A percentile compares a stretch with the other conserved stretches of the same genome.
Conservation (phyloP, 1,140 invertebrate species). For the Telenomus remus region DNA sequence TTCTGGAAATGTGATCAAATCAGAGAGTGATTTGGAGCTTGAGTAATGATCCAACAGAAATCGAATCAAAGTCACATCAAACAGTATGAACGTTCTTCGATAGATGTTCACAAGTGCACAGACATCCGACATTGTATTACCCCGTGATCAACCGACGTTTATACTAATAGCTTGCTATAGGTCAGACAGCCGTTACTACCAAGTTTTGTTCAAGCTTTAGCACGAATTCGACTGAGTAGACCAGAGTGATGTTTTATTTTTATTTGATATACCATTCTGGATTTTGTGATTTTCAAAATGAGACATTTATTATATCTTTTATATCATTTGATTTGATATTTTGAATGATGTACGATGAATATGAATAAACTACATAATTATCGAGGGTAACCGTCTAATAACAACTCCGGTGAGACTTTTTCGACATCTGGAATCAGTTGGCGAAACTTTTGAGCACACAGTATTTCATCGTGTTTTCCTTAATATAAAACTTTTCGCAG, state of each 20-base stretch:
- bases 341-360: too few relatives aligned
- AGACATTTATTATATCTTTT: too few relatives aligned
- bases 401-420: not conserved
- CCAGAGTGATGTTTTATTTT: conserved; percentile 13
- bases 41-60: too few relatives aligned
- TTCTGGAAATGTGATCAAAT: too few relatives aligned
- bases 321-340: too few relatives aligned
- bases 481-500: conserved; percentile 38
- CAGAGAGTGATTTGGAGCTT: too few relatives aligned
- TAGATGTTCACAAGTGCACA: conserved; percentile 12
- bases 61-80: too few relatives aligned
- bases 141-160: conserved; percentile 10
- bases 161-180: conserved; percentile 22
- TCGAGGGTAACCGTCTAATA: conserved; percentile 3
- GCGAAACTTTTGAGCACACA: conserved; percentile 5
- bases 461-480: conserved; percentile 47
- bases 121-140: conserved; percentile 10
- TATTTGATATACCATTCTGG: not conserved
- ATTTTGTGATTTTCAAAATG: too few relatives aligned
- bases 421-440: conserved; percentile 12
- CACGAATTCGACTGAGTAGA: conserved; percentile 18
- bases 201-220: conserved; percentile 12
- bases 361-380: too few relatives aligned
- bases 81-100: not conserved
- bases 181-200: conserved; percentile 22